Evolutionary conservation across 2,888 invertebrate species (phyloP), one percentile per base, ranked within the genome.

Genomic region (Agelastica alni): DNA sequence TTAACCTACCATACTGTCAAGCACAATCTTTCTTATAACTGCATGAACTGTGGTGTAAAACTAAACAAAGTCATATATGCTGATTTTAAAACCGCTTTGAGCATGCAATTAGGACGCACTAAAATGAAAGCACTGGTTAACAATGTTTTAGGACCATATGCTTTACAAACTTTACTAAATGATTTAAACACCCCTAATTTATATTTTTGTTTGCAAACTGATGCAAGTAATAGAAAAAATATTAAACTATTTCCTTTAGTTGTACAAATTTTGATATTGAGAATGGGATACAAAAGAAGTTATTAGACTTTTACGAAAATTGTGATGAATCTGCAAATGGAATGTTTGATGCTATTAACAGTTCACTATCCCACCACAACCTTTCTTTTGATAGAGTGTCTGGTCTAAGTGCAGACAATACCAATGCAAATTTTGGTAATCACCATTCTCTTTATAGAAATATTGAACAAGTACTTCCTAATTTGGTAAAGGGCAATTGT

Each of bases 321-420:
- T 4, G 20, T n/a, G n/a, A n/a, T n/a, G n/a, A n/a, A n/a, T n/a
- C n/a, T n/a, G n/a, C n/a, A n/a, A n/a, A n/a, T n/a, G 14, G 46
- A 59, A 20, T 34, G 62, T 62, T 57, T 49, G 6, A 62, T 58
- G 58, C 59, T 62, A 53, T 20, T 31, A 43, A 54, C 57, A 20
- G 51, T 32, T 10, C 10, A 13, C 4, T 6, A 36, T 16, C 16
- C 3, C 5, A n/a, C n/a, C n/a, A 16, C 13, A 16, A 16, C 36
- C 13, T 9, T 3, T 9, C 36, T 2, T 9, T 13, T 4, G 3
- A 14, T 64, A 20, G n/a, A n/a, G 58, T 70, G 53, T 69, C 69
- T 61, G 66, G 64, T 2, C 41, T 72, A 7, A 72, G 70, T 63
- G 70, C 70, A 44, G 69, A 70, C 45, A 70, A 71, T 57, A 59